phyloP scores from a whole-genome alignment of 2,888 invertebrate species.

The Oxyteleia sp. region DNA sequence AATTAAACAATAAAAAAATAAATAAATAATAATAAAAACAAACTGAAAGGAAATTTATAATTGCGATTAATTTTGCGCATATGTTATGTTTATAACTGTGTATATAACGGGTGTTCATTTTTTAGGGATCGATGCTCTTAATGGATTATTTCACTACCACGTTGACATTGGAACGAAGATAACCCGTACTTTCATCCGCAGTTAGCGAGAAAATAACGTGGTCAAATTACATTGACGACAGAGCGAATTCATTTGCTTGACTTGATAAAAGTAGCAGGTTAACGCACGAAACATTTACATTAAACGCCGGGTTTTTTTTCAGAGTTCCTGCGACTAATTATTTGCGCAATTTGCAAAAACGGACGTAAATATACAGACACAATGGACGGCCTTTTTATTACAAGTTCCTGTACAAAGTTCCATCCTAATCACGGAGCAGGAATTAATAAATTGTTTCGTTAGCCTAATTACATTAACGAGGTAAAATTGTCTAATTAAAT shows the following conservation, averaged over 20 bases:
- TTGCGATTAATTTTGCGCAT: too few relatives aligned
- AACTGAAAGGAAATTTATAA: too few relatives aligned
- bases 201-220: constrained; percentile 46
- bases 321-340: constrained; percentile 17
- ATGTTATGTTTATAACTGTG: too few relatives aligned
- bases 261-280: constrained; percentile 9
- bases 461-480: constrained; percentile 60
- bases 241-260: constrained; percentile 25
- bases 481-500: constrained; percentile 59
- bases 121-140: neutral
- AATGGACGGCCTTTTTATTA: constrained; percentile 38
- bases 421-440: constrained; percentile 28
- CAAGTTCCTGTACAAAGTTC: constrained; percentile 34
- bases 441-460: constrained; percentile 62
- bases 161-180: constrained; percentile 31
- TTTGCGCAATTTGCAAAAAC: constrained; percentile 29
- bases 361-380: constrained; percentile 43
- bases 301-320: neutral
- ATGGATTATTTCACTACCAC: constrained; percentile 13
- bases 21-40: too few relatives aligned
- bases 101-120: neutral
- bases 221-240: constrained; percentile 44
- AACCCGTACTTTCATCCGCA: constrained; percentile 32
- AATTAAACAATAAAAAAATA: too few relatives aligned
- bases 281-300: constrained; percentile 23